Evolutionary conservation across 2,797 vertebrate species (phyloP), one percentile per base, ranked within the genome.

Genomic region (Thripadectes ignobilis): DNA sequence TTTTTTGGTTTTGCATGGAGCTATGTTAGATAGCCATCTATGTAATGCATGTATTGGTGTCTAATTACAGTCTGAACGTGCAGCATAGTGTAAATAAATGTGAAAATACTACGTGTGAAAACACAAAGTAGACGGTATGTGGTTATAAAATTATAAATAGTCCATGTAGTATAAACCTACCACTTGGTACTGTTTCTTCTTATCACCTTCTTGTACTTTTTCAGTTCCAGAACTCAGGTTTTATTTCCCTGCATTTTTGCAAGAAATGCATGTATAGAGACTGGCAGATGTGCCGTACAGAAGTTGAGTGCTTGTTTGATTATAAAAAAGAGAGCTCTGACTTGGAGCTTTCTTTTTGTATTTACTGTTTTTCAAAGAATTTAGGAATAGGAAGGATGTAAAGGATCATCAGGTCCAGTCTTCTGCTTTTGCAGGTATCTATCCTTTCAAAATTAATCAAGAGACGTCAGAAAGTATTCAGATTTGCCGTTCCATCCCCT

Each of bases 1-100:
- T 81, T 69, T 52, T 74, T 89, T 92, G n/a, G 41, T 73, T 84
- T 94, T 95, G 84, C 59, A 63, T 92, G 85, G 55, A 73, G 55
- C 38, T 90, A 3, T 89, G 69, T 90, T 92, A 85, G 74, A 51
- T 88, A 88, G 66, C 41, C 55, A 2, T 46, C 72, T 72, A 9
- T 59, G 45, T 85, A 65, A 29, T 62, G 45, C 52, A 39, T 84
- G 51, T 68, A 7, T 75, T 4, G 1, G n/a, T 83, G 43, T 84
- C 24, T 82, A 22, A 43, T 20, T 29, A 10, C 34, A 69, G 43
- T 46, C 39, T 91, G 0, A 65, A 29, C 48, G 15, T 59, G 29
- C 54, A 85, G 30, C 23, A 17, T 46, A 69, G 32, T 41, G 24
- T 62, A 72, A 65, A 14, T 65, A 62, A 74, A 22, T 59, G 24